Evolutionary conservation across 2,888 invertebrate species (phyloP), one percentile per base, ranked within the genome.

Genomic region (Mayetiola destructor): DNA sequence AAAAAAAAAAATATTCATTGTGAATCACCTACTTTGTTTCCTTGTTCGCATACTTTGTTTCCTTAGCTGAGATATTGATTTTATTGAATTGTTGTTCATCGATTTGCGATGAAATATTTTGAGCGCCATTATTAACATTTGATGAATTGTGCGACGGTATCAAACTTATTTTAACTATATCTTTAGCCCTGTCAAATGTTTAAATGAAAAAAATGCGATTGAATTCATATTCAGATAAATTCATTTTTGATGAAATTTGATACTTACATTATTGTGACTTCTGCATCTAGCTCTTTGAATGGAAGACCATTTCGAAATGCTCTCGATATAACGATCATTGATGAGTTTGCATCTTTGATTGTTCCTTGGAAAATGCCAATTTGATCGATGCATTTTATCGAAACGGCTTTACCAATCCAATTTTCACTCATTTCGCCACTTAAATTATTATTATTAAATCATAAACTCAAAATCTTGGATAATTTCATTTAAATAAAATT

Each of bases 371-470:
- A 92, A 60, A 82, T 82, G 54, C 89, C 89, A 60, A 87, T 70
- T 52, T 81, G 80, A 59, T 83, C 82, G 27, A 80, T 80, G 70
- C 90, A 90, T 68, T 85, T 84, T 59, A 92, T 82, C 18, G 91
- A 88, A 61, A 93, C 88, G 62, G 85, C 82, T 69, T 82, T 86
- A 56, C 91, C 92, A 61, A 84, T 69, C 80, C 81, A 85, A 63
- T 77, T 74, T 60, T 58, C 59, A 23, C 48, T 56, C 61, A 61
- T 61, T n/a, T 48, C n/a, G n/a, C n/a, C n/a, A n/a, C n/a, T n/a
- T n/a, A n/a, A n/a, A n/a, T n/a, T n/a, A n/a, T 48, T 48, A 27
- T 27, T 32, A 32, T 6, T 9, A 6, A 9, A 12, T 32, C 32
- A 32, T 12, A 9, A 9, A 9, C 6, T 32, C 32, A 12, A 32